Percentiles rank a stretch among this genome's conserved stretches.
phyloP scores from a whole-genome alignment of 2,113 vertebrate species.

The Euleptes europaea region DNA sequence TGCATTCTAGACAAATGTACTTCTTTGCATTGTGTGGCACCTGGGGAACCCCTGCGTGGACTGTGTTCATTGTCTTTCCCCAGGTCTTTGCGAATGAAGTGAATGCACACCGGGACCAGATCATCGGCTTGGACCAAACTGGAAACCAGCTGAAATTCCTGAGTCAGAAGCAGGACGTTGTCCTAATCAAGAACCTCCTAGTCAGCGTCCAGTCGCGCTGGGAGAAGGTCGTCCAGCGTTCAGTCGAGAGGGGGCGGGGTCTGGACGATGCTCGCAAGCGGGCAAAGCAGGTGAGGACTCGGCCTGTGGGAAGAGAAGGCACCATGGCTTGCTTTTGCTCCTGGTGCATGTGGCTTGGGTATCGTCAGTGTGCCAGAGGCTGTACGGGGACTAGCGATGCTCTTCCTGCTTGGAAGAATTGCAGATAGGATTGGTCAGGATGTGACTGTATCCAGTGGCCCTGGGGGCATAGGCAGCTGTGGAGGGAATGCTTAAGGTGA shows the following conservation, averaged over 20 bases:
- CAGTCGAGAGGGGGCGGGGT: slow-evolving; percentile 91
- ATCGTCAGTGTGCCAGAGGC: too few relatives aligned
- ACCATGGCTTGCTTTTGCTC: too few relatives aligned
- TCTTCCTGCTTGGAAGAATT: background rate
- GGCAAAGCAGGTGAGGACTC: slow-evolving; percentile 91
- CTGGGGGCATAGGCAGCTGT: background rate
- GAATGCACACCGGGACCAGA: slow-evolving; percentile 93
- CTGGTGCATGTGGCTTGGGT: too few relatives aligned
- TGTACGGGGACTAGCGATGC: fast-evolving
- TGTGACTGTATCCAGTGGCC: too few relatives aligned
- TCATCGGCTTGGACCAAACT: slow-evolving; percentile 93
- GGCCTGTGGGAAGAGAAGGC: background rate
- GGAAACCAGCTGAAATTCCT: slow-evolving; percentile 96
- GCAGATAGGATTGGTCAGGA: background rate
- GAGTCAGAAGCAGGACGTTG: slow-evolving; percentile 97
- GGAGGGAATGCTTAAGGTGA: background rate
- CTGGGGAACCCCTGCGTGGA: fast-evolving
- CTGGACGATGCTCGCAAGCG: slow-evolving; percentile 95
- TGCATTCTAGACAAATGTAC: fast-evolving
- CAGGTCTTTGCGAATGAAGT: slow-evolving; percentile 98
- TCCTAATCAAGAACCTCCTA: slow-evolving; percentile 96
- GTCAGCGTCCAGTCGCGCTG: slow-evolving; percentile 97
- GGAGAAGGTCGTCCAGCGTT: slow-evolving; percentile 98
- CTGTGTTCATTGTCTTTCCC: fast-evolving
- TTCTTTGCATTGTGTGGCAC: fast-evolving